phyloP scores from a whole-genome alignment of 2,888 invertebrate species.

The Ophioninae sp. region DNA sequence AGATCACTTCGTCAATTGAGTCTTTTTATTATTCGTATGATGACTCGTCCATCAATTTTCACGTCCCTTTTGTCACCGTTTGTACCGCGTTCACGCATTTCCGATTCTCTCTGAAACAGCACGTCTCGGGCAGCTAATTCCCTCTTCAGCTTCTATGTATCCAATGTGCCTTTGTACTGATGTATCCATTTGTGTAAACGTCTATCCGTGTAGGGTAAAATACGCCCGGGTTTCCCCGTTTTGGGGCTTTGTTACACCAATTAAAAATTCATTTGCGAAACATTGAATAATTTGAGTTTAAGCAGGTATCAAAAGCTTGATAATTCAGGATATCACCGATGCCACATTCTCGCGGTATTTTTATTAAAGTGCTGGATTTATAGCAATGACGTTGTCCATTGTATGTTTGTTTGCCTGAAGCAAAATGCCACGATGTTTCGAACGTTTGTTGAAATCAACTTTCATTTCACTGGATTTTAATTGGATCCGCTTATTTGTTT shows the following conservation, averaged over 20 bases:
- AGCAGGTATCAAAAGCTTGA: constrained; percentile 50
- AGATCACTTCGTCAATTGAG: constrained; percentile 59
- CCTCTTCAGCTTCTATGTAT: constrained; percentile 17
- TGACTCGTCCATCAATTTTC: constrained; percentile 47
- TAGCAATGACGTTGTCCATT: no score
- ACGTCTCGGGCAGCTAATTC: background rate
- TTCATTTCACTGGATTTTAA: no score
- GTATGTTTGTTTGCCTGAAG: background rate
- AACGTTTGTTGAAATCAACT: no score
- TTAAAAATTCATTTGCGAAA: constrained; percentile 57
- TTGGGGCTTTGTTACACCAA: constrained; percentile 40
- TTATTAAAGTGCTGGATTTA: background rate
- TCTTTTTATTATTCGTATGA: constrained; percentile 56
- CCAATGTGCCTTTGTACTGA: no score
- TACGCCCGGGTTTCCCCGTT: constrained; percentile 44
- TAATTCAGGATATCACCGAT: constrained; percentile 40
- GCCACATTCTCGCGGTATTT: background rate
- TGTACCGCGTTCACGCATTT: constrained; percentile 16
- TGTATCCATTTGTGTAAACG: background rate
- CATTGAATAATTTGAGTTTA: constrained; percentile 44
- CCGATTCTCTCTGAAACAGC: constrained; percentile 30
- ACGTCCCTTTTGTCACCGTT: constrained; percentile 13
- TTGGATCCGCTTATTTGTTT: no score
- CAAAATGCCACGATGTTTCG: background rate
- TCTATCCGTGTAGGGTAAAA: background rate